Conservation (phyloP, 2,888 invertebrate genomes). For the Tanytarsus gracilentus region DNA sequence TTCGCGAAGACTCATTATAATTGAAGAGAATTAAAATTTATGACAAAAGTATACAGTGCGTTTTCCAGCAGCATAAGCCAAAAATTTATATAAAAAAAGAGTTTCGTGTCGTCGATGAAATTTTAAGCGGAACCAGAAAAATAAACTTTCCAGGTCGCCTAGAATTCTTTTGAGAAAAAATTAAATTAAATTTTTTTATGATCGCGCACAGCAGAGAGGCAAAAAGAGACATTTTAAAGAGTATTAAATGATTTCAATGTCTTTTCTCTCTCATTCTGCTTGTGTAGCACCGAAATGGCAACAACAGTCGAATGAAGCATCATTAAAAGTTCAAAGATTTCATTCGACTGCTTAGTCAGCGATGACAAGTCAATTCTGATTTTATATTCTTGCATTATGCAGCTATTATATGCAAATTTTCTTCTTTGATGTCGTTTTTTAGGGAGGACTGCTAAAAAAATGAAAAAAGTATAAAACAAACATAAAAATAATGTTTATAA, state of each 20-base stretch:
- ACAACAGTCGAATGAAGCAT: neutral
- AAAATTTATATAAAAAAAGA: too few relatives aligned
- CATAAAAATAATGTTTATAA: neutral
- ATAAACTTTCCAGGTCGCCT: too few relatives aligned
- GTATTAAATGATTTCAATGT: neutral
- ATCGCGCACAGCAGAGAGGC: neutral
- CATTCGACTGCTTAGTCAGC: neutral
- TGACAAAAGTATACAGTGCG: too few relatives aligned
- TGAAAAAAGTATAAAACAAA: neutral
- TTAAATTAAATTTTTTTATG: slow-evolving; percentile 5
- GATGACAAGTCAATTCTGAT: slow-evolving; percentile 26
- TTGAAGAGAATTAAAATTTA: too few relatives aligned
- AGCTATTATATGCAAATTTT: neutral
- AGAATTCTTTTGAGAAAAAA: too few relatives aligned
- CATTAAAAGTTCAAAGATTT: slow-evolving; percentile 16
- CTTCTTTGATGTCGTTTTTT: neutral
- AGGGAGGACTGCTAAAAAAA: too few relatives aligned
- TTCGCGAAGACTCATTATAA: too few relatives aligned
- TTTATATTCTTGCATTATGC: slow-evolving; percentile 1
- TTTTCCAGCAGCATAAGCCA: too few relatives aligned
- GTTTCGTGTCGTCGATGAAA: too few relatives aligned
- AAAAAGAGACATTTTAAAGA: too few relatives aligned
- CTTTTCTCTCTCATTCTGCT: too few relatives aligned
- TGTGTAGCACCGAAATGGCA: neutral
- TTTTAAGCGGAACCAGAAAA: too few relatives aligned